phyloP scores from a whole-genome alignment of 2,113 vertebrate genomes.

The Myxocyprinus asiaticus region DNA sequence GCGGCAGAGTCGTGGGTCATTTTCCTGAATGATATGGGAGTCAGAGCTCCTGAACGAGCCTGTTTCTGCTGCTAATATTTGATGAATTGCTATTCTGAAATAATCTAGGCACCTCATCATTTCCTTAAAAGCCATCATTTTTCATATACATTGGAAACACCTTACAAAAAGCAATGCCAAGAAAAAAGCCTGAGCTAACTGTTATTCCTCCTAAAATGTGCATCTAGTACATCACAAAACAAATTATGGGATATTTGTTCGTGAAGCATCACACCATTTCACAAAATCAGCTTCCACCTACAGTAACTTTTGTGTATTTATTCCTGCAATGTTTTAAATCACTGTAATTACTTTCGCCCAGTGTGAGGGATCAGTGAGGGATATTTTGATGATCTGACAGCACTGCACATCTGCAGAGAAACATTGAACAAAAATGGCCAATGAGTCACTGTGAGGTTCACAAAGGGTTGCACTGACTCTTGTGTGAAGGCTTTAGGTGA shows the following conservation, averaged over 20 bases:
- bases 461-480: conserved; percentile 1
- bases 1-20: neutral
- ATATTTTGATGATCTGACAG: conserved; percentile 16
- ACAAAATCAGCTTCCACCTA: neutral
- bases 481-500: conserved; percentile 13
- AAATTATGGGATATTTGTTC: neutral
- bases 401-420: neutral
- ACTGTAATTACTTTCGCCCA: neutral
- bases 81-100: conserved; percentile 33
- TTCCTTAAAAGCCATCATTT: conserved; percentile 35
- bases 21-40: conserved; percentile 5
- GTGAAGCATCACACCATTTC: neutral
- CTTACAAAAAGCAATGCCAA: conserved; percentile 1
- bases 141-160: conserved; percentile 15
- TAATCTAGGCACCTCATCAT: conserved; percentile 37
- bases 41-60: conserved; percentile 7
- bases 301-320: neutral
- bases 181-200: conserved; percentile 1
- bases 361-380: neutral
- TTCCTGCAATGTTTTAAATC: conserved; percentile 4
- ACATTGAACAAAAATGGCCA: conserved; percentile 14
- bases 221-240: neutral
- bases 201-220: neutral
- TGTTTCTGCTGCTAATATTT: conserved; percentile 21
- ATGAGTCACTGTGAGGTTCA: conserved; percentile 8